Evolutionary conservation across 1,140 invertebrate species (phyloP).

Genomic region (Caenorhabditis latens): DNA sequence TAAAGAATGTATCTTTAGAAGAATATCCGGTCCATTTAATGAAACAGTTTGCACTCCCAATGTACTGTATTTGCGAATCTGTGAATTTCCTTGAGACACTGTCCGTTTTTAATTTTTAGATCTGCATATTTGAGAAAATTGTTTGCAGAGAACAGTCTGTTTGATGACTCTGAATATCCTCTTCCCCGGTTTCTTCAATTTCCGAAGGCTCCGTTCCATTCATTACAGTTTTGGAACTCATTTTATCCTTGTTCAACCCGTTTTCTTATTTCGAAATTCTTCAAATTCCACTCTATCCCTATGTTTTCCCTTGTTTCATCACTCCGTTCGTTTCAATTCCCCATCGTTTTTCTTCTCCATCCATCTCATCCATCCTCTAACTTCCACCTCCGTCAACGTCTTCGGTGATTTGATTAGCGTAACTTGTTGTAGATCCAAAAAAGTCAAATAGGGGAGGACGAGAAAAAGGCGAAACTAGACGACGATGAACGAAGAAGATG

Average conservation of each 20-base stretch:
- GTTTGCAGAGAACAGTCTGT: too few species aligned
- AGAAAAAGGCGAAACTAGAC: not conserved
- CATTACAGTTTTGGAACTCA: too few species aligned
- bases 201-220: too few species aligned
- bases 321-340: constrained; percentile 9
- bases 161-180: too few species aligned
- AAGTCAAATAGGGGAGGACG: not conserved
- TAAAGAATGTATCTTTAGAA: too few species aligned
- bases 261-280: not conserved
- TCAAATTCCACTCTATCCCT: not conserved
- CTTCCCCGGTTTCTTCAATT: too few species aligned
- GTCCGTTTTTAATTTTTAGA: too few species aligned
- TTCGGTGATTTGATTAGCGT: constrained; percentile 44
- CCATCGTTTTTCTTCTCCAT: not conserved
- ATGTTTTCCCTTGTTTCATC: not conserved
- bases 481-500: not conserved
- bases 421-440: constrained; percentile 45
- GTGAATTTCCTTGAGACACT: too few species aligned
- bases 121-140: too few species aligned
- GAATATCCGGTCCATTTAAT: too few species aligned
- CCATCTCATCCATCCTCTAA: constrained; percentile 10
- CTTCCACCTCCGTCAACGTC: not conserved
- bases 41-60: too few species aligned
- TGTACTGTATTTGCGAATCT: too few species aligned
- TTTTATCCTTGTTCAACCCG: not conserved